A percentile compares a stretch with the other conserved stretches of the same genome.
Evolutionary conservation across 2,888 invertebrate species (phyloP).

Genomic region (Drosophila peninsularis): DNA sequence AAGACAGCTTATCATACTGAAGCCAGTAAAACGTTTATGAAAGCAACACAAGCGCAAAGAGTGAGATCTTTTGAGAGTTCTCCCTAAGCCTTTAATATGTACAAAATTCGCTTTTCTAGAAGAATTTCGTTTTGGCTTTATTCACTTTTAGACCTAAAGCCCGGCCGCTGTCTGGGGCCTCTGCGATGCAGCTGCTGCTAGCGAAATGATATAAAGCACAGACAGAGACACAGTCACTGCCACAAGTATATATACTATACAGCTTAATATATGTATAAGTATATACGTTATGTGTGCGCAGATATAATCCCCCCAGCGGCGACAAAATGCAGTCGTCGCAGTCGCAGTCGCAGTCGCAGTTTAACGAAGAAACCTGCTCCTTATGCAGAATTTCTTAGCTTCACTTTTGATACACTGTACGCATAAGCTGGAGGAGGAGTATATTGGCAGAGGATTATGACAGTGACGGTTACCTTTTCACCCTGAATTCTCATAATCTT

Average conservation of each 20-base stretch:
- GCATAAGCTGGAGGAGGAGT: neutral
- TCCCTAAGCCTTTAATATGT: neutral
- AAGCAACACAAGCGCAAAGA: neutral
- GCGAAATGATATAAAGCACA: constrained; percentile 2
- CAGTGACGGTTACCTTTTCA: too few species aligned
- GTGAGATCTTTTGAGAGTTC: neutral
- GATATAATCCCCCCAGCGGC: constrained; percentile 52
- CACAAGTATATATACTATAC: constrained; percentile 23
- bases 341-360: constrained; percentile 42
- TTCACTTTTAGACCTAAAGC: constrained; percentile 5
- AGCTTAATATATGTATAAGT: constrained; percentile 3
- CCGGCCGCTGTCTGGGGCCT: neutral
- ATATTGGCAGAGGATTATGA: neutral
- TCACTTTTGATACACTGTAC: constrained; percentile 26
- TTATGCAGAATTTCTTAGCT: constrained; percentile 51
- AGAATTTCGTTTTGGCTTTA: constrained; percentile 4
- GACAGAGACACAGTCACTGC: constrained; percentile 32
- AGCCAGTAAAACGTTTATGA: constrained; percentile 28
- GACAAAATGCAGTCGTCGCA: constrained; percentile 32
- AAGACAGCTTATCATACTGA: neutral
- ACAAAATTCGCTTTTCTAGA: constrained; percentile 13
- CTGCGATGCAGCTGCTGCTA: constrained; percentile 14
- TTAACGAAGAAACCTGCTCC: constrained; percentile 64
- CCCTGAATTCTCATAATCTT: too few species aligned
- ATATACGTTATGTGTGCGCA: constrained; percentile 13